Evolutionary conservation across 2,888 invertebrate genomes (phyloP).

Genomic region (Drosophila ezoana): DNA sequence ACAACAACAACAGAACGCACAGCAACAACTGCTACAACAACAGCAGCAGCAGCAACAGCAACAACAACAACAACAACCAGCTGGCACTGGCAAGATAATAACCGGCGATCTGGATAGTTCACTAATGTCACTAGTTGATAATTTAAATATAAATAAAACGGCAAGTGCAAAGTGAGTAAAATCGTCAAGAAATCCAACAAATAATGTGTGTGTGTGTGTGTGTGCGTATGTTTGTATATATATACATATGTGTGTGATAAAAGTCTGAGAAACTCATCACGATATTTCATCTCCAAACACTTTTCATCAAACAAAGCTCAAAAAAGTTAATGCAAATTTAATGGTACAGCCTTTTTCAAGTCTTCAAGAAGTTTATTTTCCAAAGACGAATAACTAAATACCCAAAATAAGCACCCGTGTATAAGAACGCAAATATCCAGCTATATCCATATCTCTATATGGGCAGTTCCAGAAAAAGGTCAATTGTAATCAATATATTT

Average conservation of each 20-base stretch:
- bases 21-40: constrained; percentile 74
- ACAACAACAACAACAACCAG: constrained; percentile 84
- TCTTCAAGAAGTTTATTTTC: no score
- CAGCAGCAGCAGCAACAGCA: constrained; percentile 76
- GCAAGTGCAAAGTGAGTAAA: constrained; percentile 88
- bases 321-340: background rate
- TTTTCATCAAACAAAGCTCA: constrained; percentile 1
- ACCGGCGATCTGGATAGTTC: constrained; percentile 97
- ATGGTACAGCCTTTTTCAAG: no score
- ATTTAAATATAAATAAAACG: constrained; percentile 94
- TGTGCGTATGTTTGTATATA: constrained; percentile 4
- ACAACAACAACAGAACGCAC: constrained; percentile 74
- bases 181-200: constrained; percentile 24
- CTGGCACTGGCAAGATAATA: constrained; percentile 90
- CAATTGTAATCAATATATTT: background rate
- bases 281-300: background rate
- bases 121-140: constrained; percentile 96
- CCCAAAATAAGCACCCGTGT: background rate
- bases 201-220: constrained; percentile 21
- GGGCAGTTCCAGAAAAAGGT: background rate
- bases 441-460: background rate
- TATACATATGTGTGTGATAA: background rate
- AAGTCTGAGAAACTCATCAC: no score
- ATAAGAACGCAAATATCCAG: background rate
- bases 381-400: no score